Percentiles rank a stretch among this genome's conserved stretches.
Conservation (phyloP, 2,797 vertebrate genomes). For the Phrynocephalus guinanensis region DNA sequence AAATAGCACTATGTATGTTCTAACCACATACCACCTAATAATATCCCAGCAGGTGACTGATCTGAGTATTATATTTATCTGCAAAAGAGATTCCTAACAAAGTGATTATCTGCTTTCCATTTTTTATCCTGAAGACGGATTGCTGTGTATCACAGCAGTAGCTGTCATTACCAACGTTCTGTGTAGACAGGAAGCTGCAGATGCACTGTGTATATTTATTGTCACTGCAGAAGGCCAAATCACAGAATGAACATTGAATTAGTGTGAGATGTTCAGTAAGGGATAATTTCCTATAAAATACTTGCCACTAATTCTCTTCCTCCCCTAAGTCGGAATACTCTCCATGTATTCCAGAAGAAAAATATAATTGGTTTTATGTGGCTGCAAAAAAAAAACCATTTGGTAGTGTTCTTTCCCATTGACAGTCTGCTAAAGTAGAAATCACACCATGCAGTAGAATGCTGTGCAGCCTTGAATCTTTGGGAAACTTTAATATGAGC, state of each 20-base stretch:
- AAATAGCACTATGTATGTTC: constrained; percentile 65
- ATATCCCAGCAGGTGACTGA: constrained; percentile 56
- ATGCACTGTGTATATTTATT: constrained; percentile 61
- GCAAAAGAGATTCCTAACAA: constrained; percentile 56
- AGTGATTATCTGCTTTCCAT: constrained; percentile 62
- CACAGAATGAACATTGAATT: constrained; percentile 46
- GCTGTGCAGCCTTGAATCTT: background rate
- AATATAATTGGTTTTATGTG: constrained; percentile 25
- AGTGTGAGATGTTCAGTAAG: constrained; percentile 18
- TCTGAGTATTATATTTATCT: constrained; percentile 65
- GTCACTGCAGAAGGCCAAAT: constrained; percentile 23
- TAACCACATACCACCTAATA: constrained; percentile 60
- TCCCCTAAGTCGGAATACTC: constrained; percentile 19
- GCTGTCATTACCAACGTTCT: constrained; percentile 46
- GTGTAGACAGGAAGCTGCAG: constrained; percentile 32
- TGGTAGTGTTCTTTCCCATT: constrained; percentile 27
- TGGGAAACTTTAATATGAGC: constrained; percentile 15
- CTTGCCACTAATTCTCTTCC: constrained; percentile 39
- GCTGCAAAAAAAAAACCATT: constrained; percentile 40
- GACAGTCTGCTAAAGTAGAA: constrained; percentile 41
- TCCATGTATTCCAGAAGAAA: constrained; percentile 53
- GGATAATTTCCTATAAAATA: constrained; percentile 46
- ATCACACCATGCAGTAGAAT: constrained; percentile 19
- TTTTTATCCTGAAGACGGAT: constrained; percentile 55
- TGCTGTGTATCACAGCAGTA: constrained; percentile 47